Percentiles rank a stretch among this genome's conserved stretches.
These are phyloP conservation scores for Gymnothorax reevesii DNA, from an alignment of 2,797 vertebrate genomes.

Conservation along the genomic window DNA sequence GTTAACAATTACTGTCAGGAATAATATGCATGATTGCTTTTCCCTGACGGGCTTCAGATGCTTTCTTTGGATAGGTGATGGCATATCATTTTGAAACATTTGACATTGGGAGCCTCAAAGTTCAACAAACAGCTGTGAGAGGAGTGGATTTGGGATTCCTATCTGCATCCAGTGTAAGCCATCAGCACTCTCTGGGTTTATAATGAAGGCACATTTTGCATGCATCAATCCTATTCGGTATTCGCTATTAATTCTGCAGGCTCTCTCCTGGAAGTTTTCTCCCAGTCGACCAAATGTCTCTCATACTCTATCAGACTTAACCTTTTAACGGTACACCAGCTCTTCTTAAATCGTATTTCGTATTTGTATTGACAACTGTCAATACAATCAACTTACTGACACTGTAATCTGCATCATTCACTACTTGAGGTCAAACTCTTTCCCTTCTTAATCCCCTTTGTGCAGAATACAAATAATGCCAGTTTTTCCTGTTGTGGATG, in stretches of 20 bases:
- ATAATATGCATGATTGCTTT: background rate
- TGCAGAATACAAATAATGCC: too few species aligned
- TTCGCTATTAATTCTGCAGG: background rate
- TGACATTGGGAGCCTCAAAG: background rate
- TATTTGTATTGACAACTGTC: background rate
- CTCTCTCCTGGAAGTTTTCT: constrained; percentile 1
- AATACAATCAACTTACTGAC: background rate
- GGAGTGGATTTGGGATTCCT: background rate
- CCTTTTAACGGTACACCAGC: background rate
- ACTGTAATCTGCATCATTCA: background rate
- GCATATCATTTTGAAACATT: background rate
- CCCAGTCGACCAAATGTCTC: background rate
- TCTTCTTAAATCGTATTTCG: background rate
- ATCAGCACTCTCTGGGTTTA: constrained; percentile 8
- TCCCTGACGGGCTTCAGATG: background rate
- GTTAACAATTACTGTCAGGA: background rate
- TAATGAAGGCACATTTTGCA: constrained; percentile 16
- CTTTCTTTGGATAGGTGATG: background rate
- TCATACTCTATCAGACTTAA: background rate
- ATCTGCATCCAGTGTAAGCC: background rate
- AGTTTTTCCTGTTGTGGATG: too few species aligned
- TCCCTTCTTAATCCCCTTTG: background rate
- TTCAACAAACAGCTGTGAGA: background rate
- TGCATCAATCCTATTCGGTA: background rate
- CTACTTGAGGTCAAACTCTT: background rate